These are phyloP conservation scores for Dreissena polymorpha DNA, from an alignment of 1,140 invertebrate genomes.

Conservation along the genomic window DNA sequence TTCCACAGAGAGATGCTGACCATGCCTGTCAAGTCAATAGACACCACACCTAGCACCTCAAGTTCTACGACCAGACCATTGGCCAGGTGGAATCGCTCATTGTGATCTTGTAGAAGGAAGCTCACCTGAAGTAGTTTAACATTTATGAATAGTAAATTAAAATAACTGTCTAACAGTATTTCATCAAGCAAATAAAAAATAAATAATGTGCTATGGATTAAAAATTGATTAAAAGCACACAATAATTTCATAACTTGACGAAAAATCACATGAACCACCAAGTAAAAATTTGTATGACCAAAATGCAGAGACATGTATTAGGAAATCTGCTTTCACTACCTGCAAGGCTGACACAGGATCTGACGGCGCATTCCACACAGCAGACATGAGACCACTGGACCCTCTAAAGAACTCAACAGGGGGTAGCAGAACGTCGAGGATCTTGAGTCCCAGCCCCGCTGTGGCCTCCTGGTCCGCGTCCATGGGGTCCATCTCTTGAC, in stretches of 20 bases:
- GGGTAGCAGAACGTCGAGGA: slow-evolving; percentile 88
- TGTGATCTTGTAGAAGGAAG: slow-evolving; percentile 87
- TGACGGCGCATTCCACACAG: slow-evolving; percentile 87
- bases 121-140: slow-evolving; percentile 82
- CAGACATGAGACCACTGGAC: slow-evolving; percentile 92
- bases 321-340: slow-evolving; percentile 76
- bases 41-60: slow-evolving; percentile 86
- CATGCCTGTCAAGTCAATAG: slow-evolving; percentile 91
- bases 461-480: slow-evolving; percentile 81
- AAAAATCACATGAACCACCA: too few species aligned
- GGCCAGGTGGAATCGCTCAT: slow-evolving; percentile 85
- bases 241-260: too few species aligned
- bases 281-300: too few species aligned
- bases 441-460: slow-evolving; percentile 91
- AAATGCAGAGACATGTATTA: too few species aligned
- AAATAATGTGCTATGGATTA: not conserved
- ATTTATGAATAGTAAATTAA: not conserved
- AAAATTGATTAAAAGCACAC: not conserved
- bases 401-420: slow-evolving; percentile 93
- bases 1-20: slow-evolving; percentile 94
- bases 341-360: slow-evolving; percentile 91
- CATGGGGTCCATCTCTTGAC: slow-evolving; percentile 68
- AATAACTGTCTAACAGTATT: too few species aligned
- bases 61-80: slow-evolving; percentile 88
- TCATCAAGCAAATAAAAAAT: not conserved